These are phyloP conservation scores for Silurus meridionalis DNA, from an alignment of 2,113 vertebrate genomes.

Conservation along the genomic window DNA sequence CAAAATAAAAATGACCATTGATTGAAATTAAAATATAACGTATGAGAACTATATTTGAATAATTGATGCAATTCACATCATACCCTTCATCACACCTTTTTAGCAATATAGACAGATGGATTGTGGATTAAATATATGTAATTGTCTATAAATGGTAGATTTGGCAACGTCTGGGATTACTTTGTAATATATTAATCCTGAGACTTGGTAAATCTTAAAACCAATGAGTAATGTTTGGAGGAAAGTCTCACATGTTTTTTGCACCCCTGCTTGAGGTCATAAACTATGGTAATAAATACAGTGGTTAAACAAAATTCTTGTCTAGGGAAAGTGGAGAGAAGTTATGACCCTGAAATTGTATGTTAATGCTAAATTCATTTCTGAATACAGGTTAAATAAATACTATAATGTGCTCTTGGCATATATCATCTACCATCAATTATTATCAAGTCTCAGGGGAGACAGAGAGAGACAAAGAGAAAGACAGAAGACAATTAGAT, in stretches of 20 bases:
- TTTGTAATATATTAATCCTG: no score
- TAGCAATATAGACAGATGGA: no score
- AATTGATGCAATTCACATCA: no score
- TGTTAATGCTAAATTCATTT: background rate
- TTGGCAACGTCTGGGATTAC: no score
- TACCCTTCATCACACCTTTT: no score
- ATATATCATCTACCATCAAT: background rate
- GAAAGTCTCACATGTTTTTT: background rate
- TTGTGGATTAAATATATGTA: no score
- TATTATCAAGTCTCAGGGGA: background rate
- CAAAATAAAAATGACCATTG: no score
- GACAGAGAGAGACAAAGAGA: background rate
- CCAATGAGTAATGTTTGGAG: no score
- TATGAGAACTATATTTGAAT: no score
- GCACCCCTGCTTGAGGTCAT: background rate
- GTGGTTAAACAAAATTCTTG: background rate
- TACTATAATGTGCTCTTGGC: background rate
- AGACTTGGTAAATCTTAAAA: background rate
- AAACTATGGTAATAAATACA: background rate
- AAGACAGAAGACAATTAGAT: slow-evolving; percentile 15
- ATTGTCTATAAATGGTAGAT: no score
- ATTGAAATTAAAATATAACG: no score
- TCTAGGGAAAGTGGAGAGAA: background rate
- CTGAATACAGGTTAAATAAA: background rate
- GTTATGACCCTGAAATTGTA: background rate